These are phyloP conservation scores for Odontocolon sp. DNA, from an alignment of 2,888 invertebrate species.

Conservation along the genomic window DNA sequence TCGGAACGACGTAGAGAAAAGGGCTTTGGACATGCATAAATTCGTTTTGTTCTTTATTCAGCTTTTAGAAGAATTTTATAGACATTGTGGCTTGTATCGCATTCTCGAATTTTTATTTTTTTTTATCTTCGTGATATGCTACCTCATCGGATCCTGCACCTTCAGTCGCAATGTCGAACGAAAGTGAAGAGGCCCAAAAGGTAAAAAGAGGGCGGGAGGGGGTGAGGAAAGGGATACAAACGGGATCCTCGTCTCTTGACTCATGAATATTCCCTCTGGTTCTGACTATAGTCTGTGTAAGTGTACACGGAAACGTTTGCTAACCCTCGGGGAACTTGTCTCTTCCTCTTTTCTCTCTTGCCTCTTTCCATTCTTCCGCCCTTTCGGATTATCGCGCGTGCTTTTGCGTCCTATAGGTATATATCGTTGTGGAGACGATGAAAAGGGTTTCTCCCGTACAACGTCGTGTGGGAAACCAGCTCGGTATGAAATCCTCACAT, in stretches of 20 bases:
- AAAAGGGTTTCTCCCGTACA: slow-evolving; percentile 10
- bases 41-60: slow-evolving; percentile 31
- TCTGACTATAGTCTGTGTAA: not conserved
- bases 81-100: no score
- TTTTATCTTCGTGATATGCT: not conserved
- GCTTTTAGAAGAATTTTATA: not conserved
- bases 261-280: slow-evolving; percentile 47
- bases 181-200: slow-evolving; percentile 27
- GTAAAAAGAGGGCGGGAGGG: no score
- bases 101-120: slow-evolving; percentile 8
- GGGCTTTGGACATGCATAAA: slow-evolving; percentile 52
- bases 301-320: slow-evolving; percentile 31
- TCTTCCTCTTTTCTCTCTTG: not conserved
- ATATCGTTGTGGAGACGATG: not conserved
- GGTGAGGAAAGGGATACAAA: slow-evolving; percentile 3
- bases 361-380: not conserved
- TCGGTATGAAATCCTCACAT: not conserved
- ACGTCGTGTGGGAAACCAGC: slow-evolving; percentile 6
- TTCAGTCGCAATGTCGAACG: slow-evolving; percentile 6
- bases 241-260: slow-evolving; percentile 20
- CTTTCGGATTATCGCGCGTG: slow-evolving; percentile 14
- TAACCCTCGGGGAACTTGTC: slow-evolving; percentile 14
- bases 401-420: not conserved
- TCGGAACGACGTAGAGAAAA: slow-evolving; percentile 7
- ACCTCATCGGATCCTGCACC: not conserved